Conservation (phyloP, 2,888 invertebrate genomes). For the Cyaniris semiargus region DNA sequence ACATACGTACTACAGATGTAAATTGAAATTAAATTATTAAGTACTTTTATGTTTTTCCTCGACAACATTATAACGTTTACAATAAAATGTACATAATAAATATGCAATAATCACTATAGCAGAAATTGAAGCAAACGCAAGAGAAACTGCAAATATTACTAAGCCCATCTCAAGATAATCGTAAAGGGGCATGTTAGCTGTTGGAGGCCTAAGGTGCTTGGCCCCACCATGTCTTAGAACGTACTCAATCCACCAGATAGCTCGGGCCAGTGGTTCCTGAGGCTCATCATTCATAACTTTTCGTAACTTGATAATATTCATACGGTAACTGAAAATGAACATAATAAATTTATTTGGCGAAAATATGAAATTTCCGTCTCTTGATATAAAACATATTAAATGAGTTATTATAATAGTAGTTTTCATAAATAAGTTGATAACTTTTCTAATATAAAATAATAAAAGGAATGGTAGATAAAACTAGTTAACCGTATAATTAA, state of each 20-base stretch:
- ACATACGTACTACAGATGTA: too few species aligned
- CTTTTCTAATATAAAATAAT: too few species aligned
- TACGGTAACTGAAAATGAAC: conserved; percentile 34
- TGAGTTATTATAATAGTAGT: too few species aligned
- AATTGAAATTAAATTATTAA: too few species aligned
- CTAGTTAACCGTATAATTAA: too few species aligned
- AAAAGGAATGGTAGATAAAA: too few species aligned
- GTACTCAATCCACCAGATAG: conserved; percentile 69
- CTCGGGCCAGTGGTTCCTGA: conserved; percentile 55
- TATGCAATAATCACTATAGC: background rate
- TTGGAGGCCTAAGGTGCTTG: conserved; percentile 59
- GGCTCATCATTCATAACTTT: conserved; percentile 57
- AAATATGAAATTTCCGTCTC: too few species aligned
- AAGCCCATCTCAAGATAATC: conserved; percentile 50
- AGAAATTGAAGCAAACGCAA: background rate
- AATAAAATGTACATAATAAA: background rate
- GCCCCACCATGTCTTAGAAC: conserved; percentile 63
- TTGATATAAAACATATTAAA: too few species aligned
- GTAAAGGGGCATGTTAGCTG: conserved; percentile 49
- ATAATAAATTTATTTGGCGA: background rate
- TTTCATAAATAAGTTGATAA: too few species aligned
- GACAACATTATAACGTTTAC: background rate
- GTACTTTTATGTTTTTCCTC: background rate
- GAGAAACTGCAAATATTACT: background rate
- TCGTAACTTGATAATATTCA: conserved; percentile 47